phyloP scores from a whole-genome alignment of 2,113 vertebrate species.

The Cheirogaleus medius region DNA sequence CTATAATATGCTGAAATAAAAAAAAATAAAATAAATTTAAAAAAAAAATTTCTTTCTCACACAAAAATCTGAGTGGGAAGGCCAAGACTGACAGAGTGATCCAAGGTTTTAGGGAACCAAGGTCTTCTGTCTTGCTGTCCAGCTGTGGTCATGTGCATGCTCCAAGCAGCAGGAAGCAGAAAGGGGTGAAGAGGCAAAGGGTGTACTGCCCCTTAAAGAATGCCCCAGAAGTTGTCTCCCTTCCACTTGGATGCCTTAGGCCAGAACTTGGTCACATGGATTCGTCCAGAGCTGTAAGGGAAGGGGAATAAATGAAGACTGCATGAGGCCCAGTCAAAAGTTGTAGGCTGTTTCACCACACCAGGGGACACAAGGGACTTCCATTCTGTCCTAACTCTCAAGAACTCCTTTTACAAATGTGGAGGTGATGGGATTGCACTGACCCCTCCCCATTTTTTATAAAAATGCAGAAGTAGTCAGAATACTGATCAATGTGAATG shows the following conservation, averaged over 20 bases:
- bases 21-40: no score
- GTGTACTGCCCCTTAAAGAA: not conserved
- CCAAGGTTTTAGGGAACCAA: not conserved
- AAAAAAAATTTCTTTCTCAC: constrained; percentile 8
- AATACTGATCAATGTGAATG: not conserved
- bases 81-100: not conserved
- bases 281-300: not conserved
- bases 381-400: not conserved
- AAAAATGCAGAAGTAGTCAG: not conserved
- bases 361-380: not conserved
- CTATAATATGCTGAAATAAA: no score
- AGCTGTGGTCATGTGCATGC: not conserved
- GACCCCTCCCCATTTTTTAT: not conserved
- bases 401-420: not conserved
- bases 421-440: not conserved
- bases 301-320: not conserved
- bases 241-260: not conserved
- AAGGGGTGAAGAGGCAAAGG: not conserved
- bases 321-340: not conserved
- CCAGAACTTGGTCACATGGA: not conserved
- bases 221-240: not conserved
- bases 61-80: not conserved
- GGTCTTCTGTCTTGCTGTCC: not conserved
- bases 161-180: not conserved
- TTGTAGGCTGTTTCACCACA: not conserved